phyloP scores from a whole-genome alignment of 2,113 vertebrate genomes.

The Stictonetta naevosa region DNA sequence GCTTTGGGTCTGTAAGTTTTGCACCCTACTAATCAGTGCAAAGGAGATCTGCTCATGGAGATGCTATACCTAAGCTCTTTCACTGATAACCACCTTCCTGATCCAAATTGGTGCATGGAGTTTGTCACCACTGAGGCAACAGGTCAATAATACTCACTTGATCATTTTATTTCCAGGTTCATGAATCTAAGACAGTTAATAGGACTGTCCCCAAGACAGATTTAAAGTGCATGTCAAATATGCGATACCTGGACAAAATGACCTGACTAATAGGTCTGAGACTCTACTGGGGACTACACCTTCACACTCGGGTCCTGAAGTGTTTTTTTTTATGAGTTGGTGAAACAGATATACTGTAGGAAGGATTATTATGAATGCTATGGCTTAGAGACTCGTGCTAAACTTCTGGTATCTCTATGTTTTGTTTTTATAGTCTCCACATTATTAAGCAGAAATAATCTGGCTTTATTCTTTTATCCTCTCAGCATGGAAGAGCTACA shows the following conservation, averaged over 20 bases:
- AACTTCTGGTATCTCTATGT: neutral
- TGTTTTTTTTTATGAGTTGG: neutral
- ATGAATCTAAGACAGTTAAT: neutral
- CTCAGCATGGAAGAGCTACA: neutral
- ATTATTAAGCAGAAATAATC: neutral
- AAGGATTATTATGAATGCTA: neutral
- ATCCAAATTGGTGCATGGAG: neutral
- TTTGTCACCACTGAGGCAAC: neutral
- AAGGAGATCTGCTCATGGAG: neutral
- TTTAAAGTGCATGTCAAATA: neutral
- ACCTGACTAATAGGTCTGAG: neutral
- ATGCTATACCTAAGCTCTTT: neutral
- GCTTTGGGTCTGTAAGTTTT: neutral
- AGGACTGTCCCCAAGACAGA: neutral
- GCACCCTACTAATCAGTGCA: no score
- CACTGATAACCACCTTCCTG: neutral
- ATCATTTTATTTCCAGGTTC: neutral
- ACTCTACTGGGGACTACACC: neutral
- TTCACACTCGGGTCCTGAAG: neutral
- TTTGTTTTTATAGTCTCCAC: neutral
- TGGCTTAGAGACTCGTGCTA: neutral
- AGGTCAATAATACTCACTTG: neutral
- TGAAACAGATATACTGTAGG: neutral
- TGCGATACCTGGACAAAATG: neutral
- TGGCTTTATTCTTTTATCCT: neutral